Base-by-base conservation (phyloP, 2,113 vertebrate genomes). In the Heterotilapia buettikoferi region DNA sequence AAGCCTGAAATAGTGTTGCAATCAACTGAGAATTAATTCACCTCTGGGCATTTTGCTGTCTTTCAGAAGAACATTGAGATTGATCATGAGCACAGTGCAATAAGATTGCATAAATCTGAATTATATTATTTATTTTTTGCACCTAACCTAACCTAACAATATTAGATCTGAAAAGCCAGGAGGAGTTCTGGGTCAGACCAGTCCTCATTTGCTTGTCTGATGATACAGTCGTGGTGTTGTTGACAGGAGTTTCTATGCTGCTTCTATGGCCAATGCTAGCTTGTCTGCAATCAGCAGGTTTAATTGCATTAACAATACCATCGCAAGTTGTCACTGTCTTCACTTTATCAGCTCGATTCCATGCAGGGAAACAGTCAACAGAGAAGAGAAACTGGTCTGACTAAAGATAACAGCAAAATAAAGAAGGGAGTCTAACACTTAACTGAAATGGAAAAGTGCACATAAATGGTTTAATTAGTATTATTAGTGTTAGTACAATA, bases 261-360 rank as follows among this genome's bases (percentile, higher is more conserved):
- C 9, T 76, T 50, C 43, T 50, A 8, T 31, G 43, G 0, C 14
- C 40, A 76, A 2, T 76, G 68, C 68, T 45, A 8, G 38, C 40
- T 47, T 73, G 26, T 50, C 3, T 0, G 8, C 21, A 26, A 18
- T 45, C 2, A 45, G 0, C 13, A 73, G 3, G 21, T 45, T 45
- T 73, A 45, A 26, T 18, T 26, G 21, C 68, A 73, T 73, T 43
- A 73, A 26, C 2, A 45, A 16, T 2, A 73, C 21, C n/a, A 43
- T 26, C 5, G 0, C 38, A 71, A 24, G 38, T 24, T 71, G 38
- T 43, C 38, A 43, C n/a, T 71, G 38, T 71, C 36, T 40, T 71
- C 7, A 24, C 21, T 4, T 45, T 45, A 73, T 26, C 66, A 24
- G 36, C 12, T 68, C 12, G 3, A 68, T 24, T 68, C n/a, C 63